Percentiles rank a stretch among this genome's conserved stretches.
These are phyloP conservation scores for Pavo muticus DNA, from an alignment of 2,113 vertebrate genomes.

Conservation along the genomic window DNA sequence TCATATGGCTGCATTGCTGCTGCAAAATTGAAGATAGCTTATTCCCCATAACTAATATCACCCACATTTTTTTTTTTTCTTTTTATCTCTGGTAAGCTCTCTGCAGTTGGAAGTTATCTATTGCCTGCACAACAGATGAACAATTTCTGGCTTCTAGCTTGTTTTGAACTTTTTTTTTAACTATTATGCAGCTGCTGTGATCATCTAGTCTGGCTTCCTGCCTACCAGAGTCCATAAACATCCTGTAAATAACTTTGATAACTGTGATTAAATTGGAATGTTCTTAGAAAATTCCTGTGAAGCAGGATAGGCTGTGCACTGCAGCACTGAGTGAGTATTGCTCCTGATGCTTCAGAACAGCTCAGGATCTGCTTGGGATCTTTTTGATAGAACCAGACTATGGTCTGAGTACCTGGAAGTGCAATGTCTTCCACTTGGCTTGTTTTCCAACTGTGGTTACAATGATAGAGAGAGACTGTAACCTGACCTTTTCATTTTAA, in stretches of 20 bases:
- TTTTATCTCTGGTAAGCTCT: not conserved
- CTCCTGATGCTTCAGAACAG: not conserved
- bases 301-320: not conserved
- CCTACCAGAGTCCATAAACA: conserved; percentile 52
- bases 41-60: not conserved
- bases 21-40: not conserved
- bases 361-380: not conserved
- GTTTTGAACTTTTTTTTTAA: conserved; percentile 54
- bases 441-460: accelerated
- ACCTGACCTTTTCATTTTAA: not conserved
- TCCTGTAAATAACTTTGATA: conserved; percentile 68
- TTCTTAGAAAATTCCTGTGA: conserved; percentile 16
- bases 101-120: conserved; percentile 19
- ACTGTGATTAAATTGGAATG: conserved; percentile 57
- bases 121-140: conserved; percentile 48
- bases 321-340: not conserved
- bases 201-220: conserved; percentile 61
- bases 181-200: conserved; percentile 42
- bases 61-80: not conserved
- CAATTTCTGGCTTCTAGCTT: conserved; percentile 56
- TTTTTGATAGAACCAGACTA: not conserved
- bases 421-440: not conserved
- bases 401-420: not conserved
- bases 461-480: not conserved
- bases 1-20: not conserved